Conservation (phyloP, 2,888 invertebrate genomes). For the Nomada goodeniana region DNA sequence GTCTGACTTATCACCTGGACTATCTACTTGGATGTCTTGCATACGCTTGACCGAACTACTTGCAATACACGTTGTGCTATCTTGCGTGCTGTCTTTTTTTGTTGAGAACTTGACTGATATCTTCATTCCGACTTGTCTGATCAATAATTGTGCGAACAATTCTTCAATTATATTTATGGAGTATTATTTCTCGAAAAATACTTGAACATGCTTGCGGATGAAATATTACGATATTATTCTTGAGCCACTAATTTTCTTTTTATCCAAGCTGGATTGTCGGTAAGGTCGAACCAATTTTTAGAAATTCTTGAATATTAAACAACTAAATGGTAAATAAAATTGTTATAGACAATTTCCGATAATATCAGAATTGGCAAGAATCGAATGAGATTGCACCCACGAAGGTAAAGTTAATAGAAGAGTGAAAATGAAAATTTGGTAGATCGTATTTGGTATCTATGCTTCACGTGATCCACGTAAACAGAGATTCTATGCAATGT, state of each 20-base stretch:
- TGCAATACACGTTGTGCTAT: not conserved
- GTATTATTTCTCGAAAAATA: too few relatives aligned
- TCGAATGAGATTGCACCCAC: not conserved
- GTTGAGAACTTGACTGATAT: not conserved
- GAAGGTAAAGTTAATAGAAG: slow-evolving; percentile 19
- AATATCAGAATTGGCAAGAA: not conserved
- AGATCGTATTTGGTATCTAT: slow-evolving; percentile 13
- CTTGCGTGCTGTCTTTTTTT: not conserved
- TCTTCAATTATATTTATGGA: not conserved
- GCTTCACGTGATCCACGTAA: slow-evolving; percentile 21
- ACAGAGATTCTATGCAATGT: not conserved
- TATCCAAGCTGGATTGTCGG: too few relatives aligned
- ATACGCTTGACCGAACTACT: not conserved
- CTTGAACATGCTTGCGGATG: too few relatives aligned
- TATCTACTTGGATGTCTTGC: not conserved
- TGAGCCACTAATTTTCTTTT: too few relatives aligned
- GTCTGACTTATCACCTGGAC: not conserved
- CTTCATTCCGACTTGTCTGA: not conserved
- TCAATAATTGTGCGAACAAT: not conserved
- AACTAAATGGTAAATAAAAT: too few relatives aligned
- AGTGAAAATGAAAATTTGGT: slow-evolving; percentile 14
- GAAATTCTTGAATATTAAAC: too few relatives aligned
- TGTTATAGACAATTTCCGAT: not conserved
- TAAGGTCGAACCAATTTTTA: too few relatives aligned
- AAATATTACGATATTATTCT: too few relatives aligned